Percentiles rank a stretch among this genome's conserved stretches.
Evolutionary conservation across 2,888 invertebrate genomes (phyloP).

Genomic region (Rhagium mordax): DNA sequence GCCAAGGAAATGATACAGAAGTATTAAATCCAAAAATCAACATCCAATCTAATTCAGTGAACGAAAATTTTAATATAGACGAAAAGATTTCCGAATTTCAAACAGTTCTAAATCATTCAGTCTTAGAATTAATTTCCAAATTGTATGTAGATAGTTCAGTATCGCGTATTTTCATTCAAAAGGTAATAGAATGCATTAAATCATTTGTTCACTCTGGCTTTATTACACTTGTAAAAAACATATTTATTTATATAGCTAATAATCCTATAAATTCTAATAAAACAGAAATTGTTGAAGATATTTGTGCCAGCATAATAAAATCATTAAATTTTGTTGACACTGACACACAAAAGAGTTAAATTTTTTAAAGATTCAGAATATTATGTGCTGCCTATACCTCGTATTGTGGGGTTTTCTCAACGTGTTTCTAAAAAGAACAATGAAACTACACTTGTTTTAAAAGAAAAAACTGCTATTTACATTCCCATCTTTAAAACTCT

Average conservation of each 20-base stretch:
- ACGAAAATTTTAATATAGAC: background rate
- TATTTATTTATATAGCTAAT: background rate
- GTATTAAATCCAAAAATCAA: background rate
- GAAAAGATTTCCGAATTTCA: background rate
- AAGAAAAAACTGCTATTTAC: constrained; percentile 26
- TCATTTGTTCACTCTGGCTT: constrained; percentile 25
- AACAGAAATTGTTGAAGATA: background rate
- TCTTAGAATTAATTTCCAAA: constrained; percentile 19
- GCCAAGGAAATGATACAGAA: background rate
- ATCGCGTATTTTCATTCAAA: constrained; percentile 23
- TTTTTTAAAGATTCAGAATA: constrained; percentile 10
- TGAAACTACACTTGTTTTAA: constrained; percentile 21
- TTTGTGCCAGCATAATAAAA: background rate
- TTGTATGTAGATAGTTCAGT: constrained; percentile 15
- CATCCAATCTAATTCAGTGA: background rate
- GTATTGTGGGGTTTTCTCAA: constrained; percentile 24
- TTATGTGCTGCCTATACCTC: constrained; percentile 17
- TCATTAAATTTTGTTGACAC: constrained; percentile 28
- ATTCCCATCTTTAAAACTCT: constrained; percentile 18
- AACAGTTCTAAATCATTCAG: constrained; percentile 5
- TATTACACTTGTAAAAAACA: background rate
- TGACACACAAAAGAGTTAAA: constrained; percentile 30
- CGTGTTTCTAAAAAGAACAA: constrained; percentile 21
- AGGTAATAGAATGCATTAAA: constrained; percentile 19
- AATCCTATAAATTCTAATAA: background rate